Base-by-base conservation (phyloP, 2,797 vertebrate species). In the Coregonus suidteri region DNA sequence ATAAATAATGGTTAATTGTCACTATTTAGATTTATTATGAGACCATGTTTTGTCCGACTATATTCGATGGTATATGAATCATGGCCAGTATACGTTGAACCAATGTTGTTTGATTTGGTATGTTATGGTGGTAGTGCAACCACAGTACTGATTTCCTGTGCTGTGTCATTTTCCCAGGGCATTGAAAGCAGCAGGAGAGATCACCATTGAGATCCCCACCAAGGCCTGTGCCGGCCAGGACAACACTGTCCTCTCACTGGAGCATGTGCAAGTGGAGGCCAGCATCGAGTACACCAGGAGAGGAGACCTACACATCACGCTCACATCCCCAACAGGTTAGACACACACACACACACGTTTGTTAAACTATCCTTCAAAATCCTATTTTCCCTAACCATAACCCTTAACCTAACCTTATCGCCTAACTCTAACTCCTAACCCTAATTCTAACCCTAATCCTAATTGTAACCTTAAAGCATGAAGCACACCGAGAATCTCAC, bases 201-300 rank as follows among this genome's bases (percentile, higher is more conserved):
- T 99, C 82, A 95, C 96, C 77, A 95, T 98, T 85, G 96, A 99
- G 95, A 97, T 99, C 80, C 98, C 98, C 81, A 97, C 97, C 72
- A 97, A 94, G 91, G 97, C 96, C 77, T 99, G 98, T 0, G 91
- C 92, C 25, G 97, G 96, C 30, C 98, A 99, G 89, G 95, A 96
- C 71, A 97, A 98, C 11, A 83, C 89, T 9, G 91, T 99, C 74
- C 86, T 14, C 14, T 97, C 96, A 11, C 79, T 99, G 87, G 98
- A 99, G 88, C 98, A 99, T 0, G 95, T 99, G 66, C 98, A 99
- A 75, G 94, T 99, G 52, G 97, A 99, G 93, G 96, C 95, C 84
- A 99, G 96, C 1, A 99, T 99, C 6, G 97, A 99, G 84, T 99
- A 99, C 88, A 98, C 97, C 73, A 94, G 98, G n/a, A 95, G 98